These are phyloP conservation scores for Thermophis baileyi DNA, from an alignment of 2,113 vertebrate genomes.

Conservation along the genomic window DNA sequence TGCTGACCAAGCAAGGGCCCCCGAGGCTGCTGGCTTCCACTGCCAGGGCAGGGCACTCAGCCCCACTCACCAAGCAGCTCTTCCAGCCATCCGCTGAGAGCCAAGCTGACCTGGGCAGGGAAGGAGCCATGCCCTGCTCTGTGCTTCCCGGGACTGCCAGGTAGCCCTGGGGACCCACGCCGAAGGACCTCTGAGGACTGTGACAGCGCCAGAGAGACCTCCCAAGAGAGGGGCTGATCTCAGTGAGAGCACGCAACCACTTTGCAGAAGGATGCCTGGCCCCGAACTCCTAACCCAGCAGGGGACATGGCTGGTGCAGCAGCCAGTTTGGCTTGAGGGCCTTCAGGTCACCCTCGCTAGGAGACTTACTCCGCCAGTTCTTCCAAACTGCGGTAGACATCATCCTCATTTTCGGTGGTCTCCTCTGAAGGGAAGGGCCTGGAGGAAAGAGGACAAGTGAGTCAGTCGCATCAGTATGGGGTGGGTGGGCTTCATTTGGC, in stretches of 20 bases:
- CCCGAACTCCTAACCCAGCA: background rate
- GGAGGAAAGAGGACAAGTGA: background rate
- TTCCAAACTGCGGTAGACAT: slow-evolving; percentile 94
- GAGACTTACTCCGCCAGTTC: slow-evolving; percentile 93
- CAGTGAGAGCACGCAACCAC: background rate
- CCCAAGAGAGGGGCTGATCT: background rate
- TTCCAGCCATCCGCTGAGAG: background rate
- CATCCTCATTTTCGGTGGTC: slow-evolving; percentile 89
- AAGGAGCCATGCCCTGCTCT: background rate
- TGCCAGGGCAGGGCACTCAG: background rate
- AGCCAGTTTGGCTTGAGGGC: background rate
- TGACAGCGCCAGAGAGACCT: too few relatives aligned
- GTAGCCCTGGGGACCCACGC: background rate
- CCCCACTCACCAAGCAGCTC: background rate
- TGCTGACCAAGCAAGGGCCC: background rate
- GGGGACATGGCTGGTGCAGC: background rate
- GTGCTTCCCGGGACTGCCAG: background rate
- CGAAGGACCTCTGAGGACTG: background rate
- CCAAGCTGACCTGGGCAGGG: background rate
- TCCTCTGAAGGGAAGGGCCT: slow-evolving; percentile 96
- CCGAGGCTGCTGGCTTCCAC: background rate
- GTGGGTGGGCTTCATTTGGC: background rate
- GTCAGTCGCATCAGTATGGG: background rate
- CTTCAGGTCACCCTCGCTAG: background rate
- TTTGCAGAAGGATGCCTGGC: background rate